These are phyloP conservation scores for Lepisosteus oculatus DNA, from an alignment of 2,113 vertebrate species.

Conservation along the genomic window DNA sequence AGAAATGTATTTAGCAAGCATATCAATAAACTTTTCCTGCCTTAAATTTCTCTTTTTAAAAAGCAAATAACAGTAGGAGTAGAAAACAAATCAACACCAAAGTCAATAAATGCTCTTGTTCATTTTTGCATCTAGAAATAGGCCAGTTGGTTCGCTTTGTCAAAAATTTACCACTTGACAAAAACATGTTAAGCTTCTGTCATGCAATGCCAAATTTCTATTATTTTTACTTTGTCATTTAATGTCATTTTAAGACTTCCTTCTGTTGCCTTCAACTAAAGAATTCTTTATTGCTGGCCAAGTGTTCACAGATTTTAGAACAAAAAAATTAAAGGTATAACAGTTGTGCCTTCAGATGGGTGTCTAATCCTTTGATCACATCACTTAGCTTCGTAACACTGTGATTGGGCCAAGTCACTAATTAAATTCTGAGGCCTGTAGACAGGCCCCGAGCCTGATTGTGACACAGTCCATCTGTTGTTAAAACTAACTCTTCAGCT, in stretches of 20 bases:
- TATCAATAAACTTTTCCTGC: no score
- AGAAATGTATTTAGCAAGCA: no score
- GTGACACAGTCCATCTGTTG: constrained; percentile 69
- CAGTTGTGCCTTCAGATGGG: constrained; percentile 70
- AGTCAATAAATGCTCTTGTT: background rate
- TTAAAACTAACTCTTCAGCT: constrained; percentile 62
- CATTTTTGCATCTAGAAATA: background rate
- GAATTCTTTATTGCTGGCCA: constrained; percentile 36
- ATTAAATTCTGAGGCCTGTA: constrained; percentile 68
- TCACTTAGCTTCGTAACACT: constrained; percentile 63
- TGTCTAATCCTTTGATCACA: constrained; percentile 67
- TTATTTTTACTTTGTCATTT: constrained; percentile 23
- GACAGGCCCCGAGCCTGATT: constrained; percentile 63
- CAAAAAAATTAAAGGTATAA: constrained; percentile 34
- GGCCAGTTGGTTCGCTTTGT: background rate
- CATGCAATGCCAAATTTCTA: constrained; percentile 31
- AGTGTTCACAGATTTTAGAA: constrained; percentile 41
- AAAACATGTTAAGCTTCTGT: constrained; percentile 29
- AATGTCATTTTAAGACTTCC: constrained; percentile 30
- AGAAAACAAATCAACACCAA: background rate
- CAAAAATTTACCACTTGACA: constrained; percentile 10
- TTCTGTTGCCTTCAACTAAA: constrained; percentile 20
- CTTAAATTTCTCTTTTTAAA: no score
- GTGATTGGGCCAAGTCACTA: constrained; percentile 58
- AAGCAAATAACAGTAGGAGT: no score